Conservation (phyloP, 2,113 vertebrate genomes). For the Cavia aperea region DNA sequence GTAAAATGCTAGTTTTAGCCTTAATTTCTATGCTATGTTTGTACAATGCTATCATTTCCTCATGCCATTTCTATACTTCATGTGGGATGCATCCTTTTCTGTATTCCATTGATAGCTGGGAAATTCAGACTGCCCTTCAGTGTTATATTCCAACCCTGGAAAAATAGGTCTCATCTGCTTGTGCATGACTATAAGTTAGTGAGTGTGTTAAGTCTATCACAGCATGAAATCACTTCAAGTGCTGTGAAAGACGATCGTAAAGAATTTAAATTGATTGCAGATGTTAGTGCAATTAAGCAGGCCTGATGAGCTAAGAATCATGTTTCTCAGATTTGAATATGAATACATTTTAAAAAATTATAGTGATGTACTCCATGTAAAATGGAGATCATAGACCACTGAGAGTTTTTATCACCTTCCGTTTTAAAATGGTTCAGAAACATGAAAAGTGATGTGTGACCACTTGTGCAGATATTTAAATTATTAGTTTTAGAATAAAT, state of each 20-base stretch:
- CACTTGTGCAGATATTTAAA: not conserved
- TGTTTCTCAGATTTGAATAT: constrained; percentile 69
- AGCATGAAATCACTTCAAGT: constrained; percentile 70
- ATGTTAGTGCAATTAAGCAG: constrained; percentile 71
- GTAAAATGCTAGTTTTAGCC: constrained; percentile 36
- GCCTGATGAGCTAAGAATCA: constrained; percentile 70
- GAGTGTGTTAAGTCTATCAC: constrained; percentile 70
- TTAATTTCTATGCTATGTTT: constrained; percentile 49
- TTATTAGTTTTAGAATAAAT: constrained; percentile 26
- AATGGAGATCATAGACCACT: constrained; percentile 52
- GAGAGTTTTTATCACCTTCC: constrained; percentile 48
- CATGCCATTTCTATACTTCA: constrained; percentile 13
- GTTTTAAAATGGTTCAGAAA: constrained; percentile 50
- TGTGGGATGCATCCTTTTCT: constrained; percentile 21
- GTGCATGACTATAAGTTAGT: constrained; percentile 70
- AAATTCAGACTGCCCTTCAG: constrained; percentile 56
- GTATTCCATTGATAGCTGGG: not conserved
- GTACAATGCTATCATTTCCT: constrained; percentile 29
- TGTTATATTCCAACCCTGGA: constrained; percentile 23
- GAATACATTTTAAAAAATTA: constrained; percentile 64
- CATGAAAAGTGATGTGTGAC: constrained; percentile 36
- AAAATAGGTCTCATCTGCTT: constrained; percentile 68
- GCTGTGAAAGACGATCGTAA: constrained; percentile 68
- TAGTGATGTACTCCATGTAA: constrained; percentile 56
- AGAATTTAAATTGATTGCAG: constrained; percentile 75